Evolutionary conservation across 2,797 vertebrate genomes (phyloP), one percentile per base, ranked within the genome.

Genomic region (Ispidina lecontei): DNA sequence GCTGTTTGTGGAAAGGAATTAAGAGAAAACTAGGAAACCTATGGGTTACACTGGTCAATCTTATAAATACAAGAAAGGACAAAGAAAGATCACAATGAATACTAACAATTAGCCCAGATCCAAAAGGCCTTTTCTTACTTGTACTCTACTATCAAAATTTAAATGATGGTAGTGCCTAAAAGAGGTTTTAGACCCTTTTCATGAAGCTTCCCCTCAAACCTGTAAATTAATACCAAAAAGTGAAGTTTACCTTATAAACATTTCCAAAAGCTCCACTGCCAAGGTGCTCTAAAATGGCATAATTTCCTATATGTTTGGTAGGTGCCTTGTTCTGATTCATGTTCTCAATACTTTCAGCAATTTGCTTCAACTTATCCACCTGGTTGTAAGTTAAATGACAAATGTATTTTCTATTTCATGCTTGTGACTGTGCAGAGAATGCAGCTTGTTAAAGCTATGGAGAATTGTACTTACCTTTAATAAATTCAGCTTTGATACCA

Each of bases 241-340:
- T n/a, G 21, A 95, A 67, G 35, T 43, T 95, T 93, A 98, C 98
- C 98, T 99, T 99, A 92, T 98, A 99, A 73, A 99, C 98, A 28
- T 97, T 99, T 82, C 98, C 99, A 94, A 99, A 99, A 73, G 98
- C 98, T 41, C 98, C 99, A 26, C 98, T 98, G 90, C 98, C 99
- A 75, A 99, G 96, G 92, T 98, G 98, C 89, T 99, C 98, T 96
- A 99, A 97, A 95, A 99, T 95, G 5, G 98, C 97, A 39, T 99
- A 99, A 84, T 98, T 98, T 26, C 96, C 98, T 96, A 98, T 98
- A 35, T 98, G 96, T 95, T 97, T 98, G 29, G 98, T 97, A 47
- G 98, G 98, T 55, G 98, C 95, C 71, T 98, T 98, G 94, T 98
- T 99, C 97, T 98, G 98, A 96, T 99, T 98, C 94, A 98, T 96